Conservation (phyloP, 64 coral and sea anemone genomes). For the Acropora tenuis region DNA sequence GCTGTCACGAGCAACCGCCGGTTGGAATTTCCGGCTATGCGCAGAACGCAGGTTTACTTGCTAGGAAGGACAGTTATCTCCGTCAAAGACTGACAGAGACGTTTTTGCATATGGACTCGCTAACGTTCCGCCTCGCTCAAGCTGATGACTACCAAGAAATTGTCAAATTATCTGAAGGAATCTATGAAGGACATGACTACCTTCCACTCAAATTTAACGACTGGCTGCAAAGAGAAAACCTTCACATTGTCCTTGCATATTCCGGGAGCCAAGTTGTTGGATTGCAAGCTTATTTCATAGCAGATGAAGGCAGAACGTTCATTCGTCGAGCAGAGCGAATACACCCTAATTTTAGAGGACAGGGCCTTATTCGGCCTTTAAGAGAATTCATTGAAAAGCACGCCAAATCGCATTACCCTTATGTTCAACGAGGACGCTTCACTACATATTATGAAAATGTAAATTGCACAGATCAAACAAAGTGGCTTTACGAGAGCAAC, state of each 20-base stretch:
- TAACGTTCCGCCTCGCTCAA: constrained; percentile 28
- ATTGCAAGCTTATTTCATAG: neutral
- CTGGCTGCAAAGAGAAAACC: constrained; percentile 43
- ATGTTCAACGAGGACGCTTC: neutral
- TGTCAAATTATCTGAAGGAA: constrained; percentile 55
- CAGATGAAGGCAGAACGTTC: constrained; percentile 43
- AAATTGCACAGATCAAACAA: neutral
- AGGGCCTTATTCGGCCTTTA: constrained; percentile 5
- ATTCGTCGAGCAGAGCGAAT: constrained; percentile 24
- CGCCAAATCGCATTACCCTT: constrained; percentile 11
- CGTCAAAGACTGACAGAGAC: too few species aligned
- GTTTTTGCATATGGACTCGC: neutral
- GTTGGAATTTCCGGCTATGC: too few species aligned
- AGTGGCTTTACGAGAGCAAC: neutral
- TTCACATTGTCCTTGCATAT: constrained; percentile 37
- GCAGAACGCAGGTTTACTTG: too few species aligned
- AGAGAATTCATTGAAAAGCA: neutral
- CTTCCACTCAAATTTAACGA: constrained; percentile 40
- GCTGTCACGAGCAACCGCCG: too few species aligned
- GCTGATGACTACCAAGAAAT: constrained; percentile 37
- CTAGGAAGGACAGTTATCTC: too few species aligned
- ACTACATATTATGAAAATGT: neutral
- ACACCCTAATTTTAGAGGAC: constrained; percentile 26
- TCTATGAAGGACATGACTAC: constrained; percentile 66
- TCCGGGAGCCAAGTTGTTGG: constrained; percentile 33